Percentiles rank a stretch among this genome's conserved stretches.
phyloP scores from a whole-genome alignment of 2,113 vertebrate genomes.

The Fulica atra region DNA sequence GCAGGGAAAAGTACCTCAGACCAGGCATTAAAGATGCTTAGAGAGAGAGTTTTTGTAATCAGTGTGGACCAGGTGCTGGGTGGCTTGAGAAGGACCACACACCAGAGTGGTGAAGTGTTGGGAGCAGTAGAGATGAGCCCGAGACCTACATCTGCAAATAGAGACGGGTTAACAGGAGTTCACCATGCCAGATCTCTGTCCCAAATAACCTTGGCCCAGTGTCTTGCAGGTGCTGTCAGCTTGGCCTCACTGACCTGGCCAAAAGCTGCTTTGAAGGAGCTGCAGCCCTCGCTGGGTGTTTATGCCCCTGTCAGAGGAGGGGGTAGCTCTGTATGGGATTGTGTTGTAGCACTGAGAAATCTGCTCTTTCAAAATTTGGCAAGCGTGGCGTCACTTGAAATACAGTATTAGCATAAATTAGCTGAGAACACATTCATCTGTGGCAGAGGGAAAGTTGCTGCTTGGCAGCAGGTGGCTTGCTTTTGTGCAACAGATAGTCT shows the following conservation, averaged over 20 bases:
- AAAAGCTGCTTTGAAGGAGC: neutral
- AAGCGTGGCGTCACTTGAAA: neutral
- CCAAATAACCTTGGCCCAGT: neutral
- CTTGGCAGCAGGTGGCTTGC: conserved; percentile 39
- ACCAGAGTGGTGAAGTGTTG: neutral
- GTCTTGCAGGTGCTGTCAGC: neutral
- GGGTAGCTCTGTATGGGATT: neutral
- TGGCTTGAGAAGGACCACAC: neutral
- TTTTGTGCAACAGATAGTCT: conserved; percentile 26
- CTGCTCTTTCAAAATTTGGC: neutral
- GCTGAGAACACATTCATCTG: conserved; percentile 5
- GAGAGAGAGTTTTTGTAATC: neutral
- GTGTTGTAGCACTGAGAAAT: neutral
- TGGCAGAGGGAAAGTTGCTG: conserved; percentile 29
- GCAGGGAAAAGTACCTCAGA: neutral
- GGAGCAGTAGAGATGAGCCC: neutral
- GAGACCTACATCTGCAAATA: rapidly evolving
- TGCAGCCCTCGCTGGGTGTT: neutral
- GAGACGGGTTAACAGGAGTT: neutral
- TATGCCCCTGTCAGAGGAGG: neutral
- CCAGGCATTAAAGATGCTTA: neutral
- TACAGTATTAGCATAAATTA: conserved; percentile 24
- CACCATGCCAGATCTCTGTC: neutral
- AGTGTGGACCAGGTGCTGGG: neutral
- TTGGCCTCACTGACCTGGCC: neutral